Evolutionary conservation across 2,888 invertebrate genomes (phyloP), one percentile per base, ranked within the genome.

Genomic region (Melitaea athalia): DNA sequence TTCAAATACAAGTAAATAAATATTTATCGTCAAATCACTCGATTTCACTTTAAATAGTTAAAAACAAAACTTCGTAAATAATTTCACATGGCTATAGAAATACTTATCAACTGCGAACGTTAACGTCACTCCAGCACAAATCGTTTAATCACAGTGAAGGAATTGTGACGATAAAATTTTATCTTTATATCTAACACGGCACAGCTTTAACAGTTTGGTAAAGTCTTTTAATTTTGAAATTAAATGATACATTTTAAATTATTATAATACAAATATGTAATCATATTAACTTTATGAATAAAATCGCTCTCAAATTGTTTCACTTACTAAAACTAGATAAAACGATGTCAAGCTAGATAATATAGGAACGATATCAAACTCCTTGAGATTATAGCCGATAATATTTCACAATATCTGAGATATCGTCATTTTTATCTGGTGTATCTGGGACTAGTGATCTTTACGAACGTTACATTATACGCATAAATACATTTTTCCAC

Each of bases 91-190:
- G 75, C 72, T 78, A 75, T 77, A 72, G 70, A 73, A 80, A 78
- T 70, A 77, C 70, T 82, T 86, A 84, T 85, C 84, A 81, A 76
- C 67, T 71, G 77, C 77, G 78, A 67, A 75, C 77, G 80, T 74
- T 78, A 77, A 78, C 82, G 80, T 78, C 81, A 84, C 89, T 89
- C 87, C 85, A 88, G 88, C 84, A 82, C 83, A 88, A 87, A 88
- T 84, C 79, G 76, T 83, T 83, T 84, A 81, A 82, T 81, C 81
- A 80, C 81, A 83, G 81, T 79, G 81, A 80, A 83, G 80, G 78
- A 82, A 82, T 78, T 77, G 74, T 77, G 77, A 77, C 82, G 85
- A 87, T 86, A 84, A 83, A 78, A 81, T 79, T 79, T 83, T 85
- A 85, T 85, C 84, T 80, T 74, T 74, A 67, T 75, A 77, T 75